phyloP scores from a whole-genome alignment of 2,888 invertebrate species.

The Lomographa bimaculata region DNA sequence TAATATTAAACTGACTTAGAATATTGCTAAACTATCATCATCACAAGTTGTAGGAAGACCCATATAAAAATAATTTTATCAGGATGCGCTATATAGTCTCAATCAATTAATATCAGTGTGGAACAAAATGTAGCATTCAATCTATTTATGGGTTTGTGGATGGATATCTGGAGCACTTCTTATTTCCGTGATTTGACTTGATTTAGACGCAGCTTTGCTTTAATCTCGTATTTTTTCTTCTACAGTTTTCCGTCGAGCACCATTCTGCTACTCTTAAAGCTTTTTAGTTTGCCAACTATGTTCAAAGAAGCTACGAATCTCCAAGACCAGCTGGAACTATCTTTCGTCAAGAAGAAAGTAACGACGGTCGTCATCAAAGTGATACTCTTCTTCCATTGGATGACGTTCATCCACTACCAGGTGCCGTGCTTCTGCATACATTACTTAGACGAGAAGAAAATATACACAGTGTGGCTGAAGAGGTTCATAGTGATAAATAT shows the following conservation, averaged over 20 bases:
- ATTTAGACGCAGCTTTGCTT: too few relatives aligned
- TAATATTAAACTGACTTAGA: too few relatives aligned
- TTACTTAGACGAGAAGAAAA: conserved; percentile 28
- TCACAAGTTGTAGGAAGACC: too few relatives aligned
- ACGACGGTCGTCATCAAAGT: conserved; percentile 35
- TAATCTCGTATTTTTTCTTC: too few relatives aligned
- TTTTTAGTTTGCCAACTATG: conserved; percentile 43
- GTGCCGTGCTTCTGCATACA: conserved; percentile 50
- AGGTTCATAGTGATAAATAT: conserved; percentile 33
- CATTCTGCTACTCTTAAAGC: conserved; percentile 49
- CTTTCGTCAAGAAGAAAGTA: conserved; percentile 43
- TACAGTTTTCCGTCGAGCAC: conserved; percentile 50
- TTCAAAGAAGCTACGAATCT: conserved; percentile 42
- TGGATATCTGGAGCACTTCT: too few relatives aligned
- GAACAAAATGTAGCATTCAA: too few relatives aligned
- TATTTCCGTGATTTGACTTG: too few relatives aligned
- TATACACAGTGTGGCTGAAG: conserved; percentile 39
- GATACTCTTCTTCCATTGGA: conserved; percentile 59
- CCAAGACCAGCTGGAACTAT: conserved; percentile 46
- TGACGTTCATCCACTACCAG: conserved; percentile 59
- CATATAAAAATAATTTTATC: too few relatives aligned
- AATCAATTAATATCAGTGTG: too few relatives aligned
- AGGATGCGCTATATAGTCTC: too few relatives aligned
- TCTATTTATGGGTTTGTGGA: too few relatives aligned
- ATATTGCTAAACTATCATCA: too few relatives aligned